Percentiles rank a stretch among this genome's conserved stretches.
These are phyloP conservation scores for Istiophorus platypterus DNA, from an alignment of 2,113 vertebrate species.

Conservation along the genomic window DNA sequence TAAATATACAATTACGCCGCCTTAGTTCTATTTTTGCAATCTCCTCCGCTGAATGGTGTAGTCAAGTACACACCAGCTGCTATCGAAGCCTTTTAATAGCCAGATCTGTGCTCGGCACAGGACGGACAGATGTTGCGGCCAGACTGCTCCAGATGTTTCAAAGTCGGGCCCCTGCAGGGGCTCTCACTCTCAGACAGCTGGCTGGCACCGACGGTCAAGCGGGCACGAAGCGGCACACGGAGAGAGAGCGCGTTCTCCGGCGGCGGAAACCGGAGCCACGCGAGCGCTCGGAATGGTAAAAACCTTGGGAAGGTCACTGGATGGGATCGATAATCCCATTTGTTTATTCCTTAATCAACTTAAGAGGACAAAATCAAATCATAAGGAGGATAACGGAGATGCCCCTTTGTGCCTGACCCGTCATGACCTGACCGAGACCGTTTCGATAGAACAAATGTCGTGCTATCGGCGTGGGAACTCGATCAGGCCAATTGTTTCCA, in stretches of 20 bases:
- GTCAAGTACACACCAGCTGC: constrained; percentile 42
- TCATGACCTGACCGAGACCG: constrained; percentile 16
- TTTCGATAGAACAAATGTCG: constrained; percentile 39
- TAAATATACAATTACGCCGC: constrained; percentile 21
- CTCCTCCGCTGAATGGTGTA: constrained; percentile 7
- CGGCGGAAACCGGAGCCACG: no score
- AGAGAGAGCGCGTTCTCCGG: not conserved
- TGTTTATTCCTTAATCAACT: not conserved
- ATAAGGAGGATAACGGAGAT: not conserved
- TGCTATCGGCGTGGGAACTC: constrained; percentile 89
- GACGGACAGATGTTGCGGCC: constrained; percentile 56
- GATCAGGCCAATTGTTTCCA: constrained; percentile 90
- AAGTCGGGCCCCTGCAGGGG: constrained; percentile 31
- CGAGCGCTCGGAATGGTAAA: no score
- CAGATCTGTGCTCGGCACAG: constrained; percentile 23
- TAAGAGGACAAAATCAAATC: not conserved
- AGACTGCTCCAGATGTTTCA: constrained; percentile 60
- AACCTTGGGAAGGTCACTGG: no score
- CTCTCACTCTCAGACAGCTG: constrained; percentile 34
- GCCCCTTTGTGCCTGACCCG: not conserved
- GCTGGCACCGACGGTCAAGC: constrained; percentile 39
- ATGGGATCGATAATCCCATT: not conserved
- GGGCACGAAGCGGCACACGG: not conserved
- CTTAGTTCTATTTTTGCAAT: constrained; percentile 29
- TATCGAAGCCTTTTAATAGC: constrained; percentile 8